Evolutionary conservation across 2,113 vertebrate species (phyloP), one percentile per base, ranked within the genome.

Genomic region (Burhinus bistriatus): DNA sequence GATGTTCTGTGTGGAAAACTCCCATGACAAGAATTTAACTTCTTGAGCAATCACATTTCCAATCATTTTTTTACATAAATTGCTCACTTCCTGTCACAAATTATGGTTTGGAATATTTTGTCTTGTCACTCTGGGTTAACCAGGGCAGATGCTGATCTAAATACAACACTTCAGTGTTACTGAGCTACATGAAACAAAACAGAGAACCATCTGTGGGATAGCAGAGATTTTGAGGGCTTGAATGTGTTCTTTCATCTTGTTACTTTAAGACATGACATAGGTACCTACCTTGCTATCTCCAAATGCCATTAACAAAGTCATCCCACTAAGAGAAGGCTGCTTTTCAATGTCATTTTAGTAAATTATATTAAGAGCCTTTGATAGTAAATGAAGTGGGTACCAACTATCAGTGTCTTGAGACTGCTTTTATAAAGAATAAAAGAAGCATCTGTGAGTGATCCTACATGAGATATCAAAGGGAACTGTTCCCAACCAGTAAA

Each of bases 191-290:
- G 95, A 95, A 97, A 59, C n/a, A 89, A 95, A 71, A 92, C 27
- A 79, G 25, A 81, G 23, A 91, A 78, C 36, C 34, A n/a, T 14
- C 29, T 55, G 32, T 11, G 57, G 44, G 8, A 52, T 44, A 81
- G 65, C 45, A 83, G 17, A 38, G 5, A 17, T 23, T 89, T 64
- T n/a, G 47, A 64, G n/a, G 15, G 58, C 52, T 94, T 92, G 30
- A 96, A 76, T 91, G 59, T 57, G 40, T 83, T 66, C 83, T 97
- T 96, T 97, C 52, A 87, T 95, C 82, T 96, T 64, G 30, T 77
- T 95, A 72, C 70, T 73, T 34, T 64, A 89, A 14, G 4, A 45
- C 13, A 55, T 77, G 44, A 55, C 83, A 55, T 26, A 89, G 62
- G 30, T 54, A 83, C 38, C 20, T 61, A 32, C n/a, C 55, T 87